Evolutionary conservation across 2,888 invertebrate genomes (phyloP).

Genomic region (Epinotia brunnichana): DNA sequence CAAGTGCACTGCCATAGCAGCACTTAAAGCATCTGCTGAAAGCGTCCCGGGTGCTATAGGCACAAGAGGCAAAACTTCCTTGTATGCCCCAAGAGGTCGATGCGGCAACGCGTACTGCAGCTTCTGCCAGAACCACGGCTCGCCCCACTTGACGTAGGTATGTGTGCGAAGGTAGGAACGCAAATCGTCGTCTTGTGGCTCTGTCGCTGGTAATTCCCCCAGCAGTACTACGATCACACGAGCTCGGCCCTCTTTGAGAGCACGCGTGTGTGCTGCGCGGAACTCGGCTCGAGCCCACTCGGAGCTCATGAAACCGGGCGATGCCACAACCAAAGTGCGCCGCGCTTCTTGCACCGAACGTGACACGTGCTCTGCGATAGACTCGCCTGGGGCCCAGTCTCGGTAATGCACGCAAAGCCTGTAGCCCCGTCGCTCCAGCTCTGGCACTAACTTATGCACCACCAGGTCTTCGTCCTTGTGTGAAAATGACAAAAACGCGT

Average conservation of each 20-base stretch:
- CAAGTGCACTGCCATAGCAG: conserved; percentile 34
- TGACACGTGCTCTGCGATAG: conserved; percentile 88
- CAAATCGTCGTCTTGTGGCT: conserved; percentile 85
- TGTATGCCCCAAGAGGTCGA: conserved; percentile 30
- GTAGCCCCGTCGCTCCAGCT: conserved; percentile 84
- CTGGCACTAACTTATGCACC: conserved; percentile 85
- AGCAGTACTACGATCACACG: conserved; percentile 89
- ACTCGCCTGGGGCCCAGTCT: conserved; percentile 89
- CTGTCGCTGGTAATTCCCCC: conserved; percentile 83
- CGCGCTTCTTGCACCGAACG: conserved; percentile 88
- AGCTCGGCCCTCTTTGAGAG: conserved; percentile 79
- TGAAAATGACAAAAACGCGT: conserved; percentile 92
- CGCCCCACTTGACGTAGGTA: conserved; percentile 92
- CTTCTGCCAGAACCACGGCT: conserved; percentile 92
- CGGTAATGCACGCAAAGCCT: conserved; percentile 88
- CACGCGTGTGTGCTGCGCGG: conserved; percentile 81
- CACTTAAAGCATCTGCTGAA: conserved; percentile 40
- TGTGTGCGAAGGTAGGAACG: conserved; percentile 87
- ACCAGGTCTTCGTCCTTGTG: conserved; percentile 90
- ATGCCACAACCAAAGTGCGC: conserved; percentile 60
- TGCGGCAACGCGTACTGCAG: conserved; percentile 87
- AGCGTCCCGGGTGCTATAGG: conserved; percentile 28
- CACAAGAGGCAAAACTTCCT: conserved; percentile 37
- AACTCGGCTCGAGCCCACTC: conserved; percentile 87
- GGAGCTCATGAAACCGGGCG: conserved; percentile 60